Percentiles rank a stretch among this genome's conserved stretches.
Evolutionary conservation across 2,888 invertebrate species (phyloP).

Genomic region (Tromatobia lineatoria): DNA sequence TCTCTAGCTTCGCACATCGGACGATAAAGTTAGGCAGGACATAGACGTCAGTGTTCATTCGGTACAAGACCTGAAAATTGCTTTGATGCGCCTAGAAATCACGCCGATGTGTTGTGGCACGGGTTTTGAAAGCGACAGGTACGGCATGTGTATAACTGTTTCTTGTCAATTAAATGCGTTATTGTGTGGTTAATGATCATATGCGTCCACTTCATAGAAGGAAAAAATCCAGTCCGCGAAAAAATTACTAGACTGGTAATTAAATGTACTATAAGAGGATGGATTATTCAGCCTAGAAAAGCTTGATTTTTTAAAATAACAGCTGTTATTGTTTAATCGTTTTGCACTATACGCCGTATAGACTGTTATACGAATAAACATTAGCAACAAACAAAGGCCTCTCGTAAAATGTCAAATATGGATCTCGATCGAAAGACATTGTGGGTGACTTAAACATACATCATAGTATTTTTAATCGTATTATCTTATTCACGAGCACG

Average conservation of each 20-base stretch:
- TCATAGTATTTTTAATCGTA: too few species aligned
- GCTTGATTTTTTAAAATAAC: not conserved
- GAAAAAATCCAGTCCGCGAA: not conserved
- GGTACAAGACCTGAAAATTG: not conserved
- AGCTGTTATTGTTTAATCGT: too few species aligned
- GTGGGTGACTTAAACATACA: too few species aligned
- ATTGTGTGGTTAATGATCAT: not conserved
- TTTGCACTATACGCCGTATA: too few species aligned
- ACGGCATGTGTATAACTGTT: constrained; percentile 1
- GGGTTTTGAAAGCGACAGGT: not conserved
- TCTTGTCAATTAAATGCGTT: not conserved
- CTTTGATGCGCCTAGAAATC: not conserved
- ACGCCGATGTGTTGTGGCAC: not conserved
- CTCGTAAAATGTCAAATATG: too few species aligned
- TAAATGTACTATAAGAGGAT: too few species aligned
- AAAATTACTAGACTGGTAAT: too few species aligned
- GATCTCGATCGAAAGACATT: too few species aligned
- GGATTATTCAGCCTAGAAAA: not conserved
- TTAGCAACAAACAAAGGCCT: too few species aligned
- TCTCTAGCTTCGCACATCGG: not conserved
- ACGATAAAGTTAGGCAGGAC: not conserved
- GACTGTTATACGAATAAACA: too few species aligned
- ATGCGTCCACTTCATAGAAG: not conserved
- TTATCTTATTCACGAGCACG: too few species aligned
- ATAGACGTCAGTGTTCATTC: not conserved